Conservation (phyloP, 2,888 invertebrate genomes). For the Ethmia dodecea region DNA sequence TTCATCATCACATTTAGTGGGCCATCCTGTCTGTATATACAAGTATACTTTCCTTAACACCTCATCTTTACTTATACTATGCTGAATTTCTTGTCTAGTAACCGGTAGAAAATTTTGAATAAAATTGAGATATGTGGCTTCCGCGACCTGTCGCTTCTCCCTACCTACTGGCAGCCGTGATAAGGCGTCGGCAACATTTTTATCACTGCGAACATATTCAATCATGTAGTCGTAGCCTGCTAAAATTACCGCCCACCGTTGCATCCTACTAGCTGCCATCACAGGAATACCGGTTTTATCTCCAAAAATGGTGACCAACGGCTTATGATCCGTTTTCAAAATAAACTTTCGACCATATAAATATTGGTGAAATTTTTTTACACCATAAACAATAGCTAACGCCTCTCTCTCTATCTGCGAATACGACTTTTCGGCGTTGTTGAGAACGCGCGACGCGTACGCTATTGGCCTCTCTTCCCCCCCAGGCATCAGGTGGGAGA, state of each 20-base stretch:
- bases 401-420: too few species aligned
- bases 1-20: neutral
- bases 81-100: neutral
- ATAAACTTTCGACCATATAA: too few species aligned
- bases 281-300: conserved; percentile 13
- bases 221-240: too few species aligned
- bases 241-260: too few species aligned
- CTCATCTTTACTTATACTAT: neutral
- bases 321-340: too few species aligned
- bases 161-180: conserved; percentile 5
- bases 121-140: conserved; percentile 5
- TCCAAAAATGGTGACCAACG: conserved; percentile 16
- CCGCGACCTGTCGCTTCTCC: neutral
- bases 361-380: too few species aligned
- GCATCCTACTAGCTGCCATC: too few species aligned
- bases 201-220: too few species aligned
- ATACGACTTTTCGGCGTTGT: conserved; percentile 6
- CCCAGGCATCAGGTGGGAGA: too few species aligned
- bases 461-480: too few species aligned
- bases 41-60: neutral
- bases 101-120: conserved; percentile 7
- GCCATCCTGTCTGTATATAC: conserved; percentile 3
- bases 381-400: too few species aligned
- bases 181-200: conserved; percentile 6
- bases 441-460: conserved; percentile 11